These are phyloP conservation scores for Morpho helenor DNA, from an alignment of 2,888 invertebrate genomes.

Conservation along the genomic window DNA sequence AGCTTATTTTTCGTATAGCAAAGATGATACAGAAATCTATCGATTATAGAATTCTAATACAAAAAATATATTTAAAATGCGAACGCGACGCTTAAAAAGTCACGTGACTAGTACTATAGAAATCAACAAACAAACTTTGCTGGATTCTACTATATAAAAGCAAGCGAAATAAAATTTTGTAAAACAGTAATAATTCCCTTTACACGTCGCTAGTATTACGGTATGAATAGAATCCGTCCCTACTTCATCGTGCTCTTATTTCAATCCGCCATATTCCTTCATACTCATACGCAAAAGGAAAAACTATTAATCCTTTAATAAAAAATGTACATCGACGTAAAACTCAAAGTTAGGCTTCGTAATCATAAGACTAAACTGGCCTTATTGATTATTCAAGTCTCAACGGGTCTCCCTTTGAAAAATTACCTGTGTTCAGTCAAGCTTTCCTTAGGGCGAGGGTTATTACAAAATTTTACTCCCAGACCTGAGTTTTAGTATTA, in stretches of 20 bases:
- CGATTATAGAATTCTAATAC: no score
- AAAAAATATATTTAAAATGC: no score
- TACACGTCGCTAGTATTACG: no score
- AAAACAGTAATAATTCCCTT: no score
- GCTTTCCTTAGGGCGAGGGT: constrained; percentile 23
- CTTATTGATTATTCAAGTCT: constrained; percentile 26
- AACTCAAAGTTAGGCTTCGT: constrained; percentile 18
- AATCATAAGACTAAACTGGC: constrained; percentile 24
- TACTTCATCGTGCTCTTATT: neutral
- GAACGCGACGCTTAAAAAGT: no score
- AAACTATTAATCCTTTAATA: constrained; percentile 18
- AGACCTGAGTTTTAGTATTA: constrained; percentile 21
- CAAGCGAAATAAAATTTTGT: no score
- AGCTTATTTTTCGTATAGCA: no score
- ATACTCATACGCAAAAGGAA: constrained; percentile 7
- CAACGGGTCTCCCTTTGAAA: constrained; percentile 23
- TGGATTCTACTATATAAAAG: no score
- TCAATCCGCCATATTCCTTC: constrained; percentile 1
- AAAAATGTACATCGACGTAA: constrained; percentile 10
- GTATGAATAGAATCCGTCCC: no score
- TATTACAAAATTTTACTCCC: constrained; percentile 23
- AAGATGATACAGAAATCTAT: no score
- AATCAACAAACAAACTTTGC: no score
- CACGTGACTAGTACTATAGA: no score
- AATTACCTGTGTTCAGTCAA: constrained; percentile 26